Conservation (phyloP, 2,113 vertebrate species). For the Passer domesticus region DNA sequence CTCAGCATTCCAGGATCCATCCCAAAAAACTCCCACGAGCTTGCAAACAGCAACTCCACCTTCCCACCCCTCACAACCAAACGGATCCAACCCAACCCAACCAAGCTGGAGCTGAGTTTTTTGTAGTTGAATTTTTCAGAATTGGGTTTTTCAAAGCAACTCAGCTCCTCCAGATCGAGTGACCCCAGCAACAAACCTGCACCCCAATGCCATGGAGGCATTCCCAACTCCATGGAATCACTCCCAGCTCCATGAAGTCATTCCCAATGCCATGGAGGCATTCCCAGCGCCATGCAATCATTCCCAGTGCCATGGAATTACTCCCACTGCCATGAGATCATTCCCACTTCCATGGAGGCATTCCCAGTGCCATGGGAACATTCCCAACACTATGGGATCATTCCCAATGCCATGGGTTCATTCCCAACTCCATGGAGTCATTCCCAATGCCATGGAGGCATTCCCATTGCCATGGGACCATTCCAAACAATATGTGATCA, state of each 20-base stretch:
- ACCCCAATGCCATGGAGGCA: rapidly evolving
- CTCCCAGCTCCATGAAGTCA: rapidly evolving
- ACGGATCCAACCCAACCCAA: rapidly evolving
- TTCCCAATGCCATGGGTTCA: neutral
- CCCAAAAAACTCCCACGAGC: neutral
- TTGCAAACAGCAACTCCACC: neutral
- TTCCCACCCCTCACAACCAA: neutral
- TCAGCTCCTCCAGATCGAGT: rapidly evolving
- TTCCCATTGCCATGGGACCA: rapidly evolving
- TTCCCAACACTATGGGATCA: neutral
- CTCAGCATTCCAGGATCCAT: neutral
- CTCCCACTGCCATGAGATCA: rapidly evolving
- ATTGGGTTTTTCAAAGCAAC: neutral
- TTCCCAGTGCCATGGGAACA: rapidly evolving
- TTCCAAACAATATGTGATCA: neutral
- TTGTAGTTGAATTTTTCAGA: rapidly evolving
- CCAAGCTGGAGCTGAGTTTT: rapidly evolving
- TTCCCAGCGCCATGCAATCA: rapidly evolving
- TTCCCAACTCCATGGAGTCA: rapidly evolving
- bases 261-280: rapidly evolving
- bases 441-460: rapidly evolving
- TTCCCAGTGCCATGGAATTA: rapidly evolving
- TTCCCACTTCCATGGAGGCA: rapidly evolving
- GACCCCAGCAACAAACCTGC: rapidly evolving
- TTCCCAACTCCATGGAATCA: rapidly evolving